Conservation (phyloP, 30 jellyfish, hydroid and myxozoan species). For the Kudoa iwatai region DNA sequence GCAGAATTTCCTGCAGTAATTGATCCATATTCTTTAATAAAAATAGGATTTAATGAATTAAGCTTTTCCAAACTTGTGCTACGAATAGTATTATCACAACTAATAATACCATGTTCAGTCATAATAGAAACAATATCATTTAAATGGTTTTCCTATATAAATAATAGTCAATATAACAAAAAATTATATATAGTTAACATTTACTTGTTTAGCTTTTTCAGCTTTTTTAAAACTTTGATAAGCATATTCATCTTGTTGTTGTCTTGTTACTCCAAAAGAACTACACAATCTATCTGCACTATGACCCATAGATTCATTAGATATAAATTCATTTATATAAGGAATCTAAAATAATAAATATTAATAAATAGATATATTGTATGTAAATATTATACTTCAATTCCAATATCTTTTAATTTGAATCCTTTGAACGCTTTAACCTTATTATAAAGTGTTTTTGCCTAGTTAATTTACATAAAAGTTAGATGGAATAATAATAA, state of each 20-base stretch:
- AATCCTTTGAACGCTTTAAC: too few relatives aligned
- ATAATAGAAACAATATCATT: conserved; percentile 17
- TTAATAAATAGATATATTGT: too few relatives aligned
- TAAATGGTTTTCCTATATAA: conserved; percentile 15
- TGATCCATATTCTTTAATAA: conserved; percentile 64
- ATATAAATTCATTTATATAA: conserved; percentile 61
- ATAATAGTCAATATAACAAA: neutral
- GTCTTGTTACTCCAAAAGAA: conserved; percentile 44
- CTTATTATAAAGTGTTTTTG: too few relatives aligned
- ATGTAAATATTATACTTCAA: too few relatives aligned
- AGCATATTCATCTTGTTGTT: conserved; percentile 62
- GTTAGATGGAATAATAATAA: too few relatives aligned
- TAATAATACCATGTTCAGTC: conserved; percentile 45
- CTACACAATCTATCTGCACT: conserved; percentile 87
- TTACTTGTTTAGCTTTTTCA: conserved; percentile 30
- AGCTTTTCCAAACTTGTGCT: conserved; percentile 39
- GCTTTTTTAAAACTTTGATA: conserved; percentile 27
- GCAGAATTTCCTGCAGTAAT: conserved; percentile 95
- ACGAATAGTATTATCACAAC: conserved; percentile 46
- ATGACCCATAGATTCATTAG: conserved; percentile 92
- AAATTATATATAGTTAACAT: neutral
- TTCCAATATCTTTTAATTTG: too few relatives aligned
- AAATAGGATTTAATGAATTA: conserved; percentile 63
- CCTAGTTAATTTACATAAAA: too few relatives aligned
- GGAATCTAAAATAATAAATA: conserved; percentile 37